These are phyloP conservation scores for Lasioglossum albipes DNA, from an alignment of 1,140 invertebrate genomes.

Conservation along the genomic window DNA sequence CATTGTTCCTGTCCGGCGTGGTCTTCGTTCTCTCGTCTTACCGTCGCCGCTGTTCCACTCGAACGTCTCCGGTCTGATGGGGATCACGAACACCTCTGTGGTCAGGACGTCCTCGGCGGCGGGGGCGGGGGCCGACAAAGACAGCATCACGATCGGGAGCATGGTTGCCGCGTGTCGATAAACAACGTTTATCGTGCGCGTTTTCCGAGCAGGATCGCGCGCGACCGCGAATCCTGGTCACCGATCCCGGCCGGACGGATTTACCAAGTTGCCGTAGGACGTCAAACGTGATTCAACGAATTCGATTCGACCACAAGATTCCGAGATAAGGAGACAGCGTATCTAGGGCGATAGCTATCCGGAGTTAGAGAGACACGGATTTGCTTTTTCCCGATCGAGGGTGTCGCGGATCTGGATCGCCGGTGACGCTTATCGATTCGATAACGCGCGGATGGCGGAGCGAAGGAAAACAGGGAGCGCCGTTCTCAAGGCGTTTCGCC, in stretches of 20 bases:
- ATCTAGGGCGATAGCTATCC: no score
- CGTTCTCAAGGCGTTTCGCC: no score
- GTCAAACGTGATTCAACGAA: neutral
- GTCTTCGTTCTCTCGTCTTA: slow-evolving; percentile 58
- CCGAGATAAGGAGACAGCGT: no score
- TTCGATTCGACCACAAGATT: no score
- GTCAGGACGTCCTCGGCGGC: slow-evolving; percentile 76
- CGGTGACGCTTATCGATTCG: no score
- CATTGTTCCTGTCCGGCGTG: neutral
- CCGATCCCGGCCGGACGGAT: slow-evolving; percentile 26
- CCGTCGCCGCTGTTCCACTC: slow-evolving; percentile 79
- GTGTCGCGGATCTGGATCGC: no score
- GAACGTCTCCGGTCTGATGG: slow-evolving; percentile 79
- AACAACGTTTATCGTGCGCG: neutral
- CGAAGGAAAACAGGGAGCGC: no score
- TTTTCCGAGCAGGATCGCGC: neutral
- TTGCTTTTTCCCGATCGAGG: no score
- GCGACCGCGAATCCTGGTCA: slow-evolving; percentile 6
- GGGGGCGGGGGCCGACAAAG: slow-evolving; percentile 50
- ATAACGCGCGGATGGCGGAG: no score
- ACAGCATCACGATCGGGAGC: slow-evolving; percentile 27
- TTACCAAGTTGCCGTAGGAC: neutral
- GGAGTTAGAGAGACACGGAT: no score
- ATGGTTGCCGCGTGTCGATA: slow-evolving; percentile 50
- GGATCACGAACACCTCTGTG: slow-evolving; percentile 79